A percentile compares a stretch with the other conserved stretches of the same genome.
Conservation (phyloP, 2,888 invertebrate species). For the Scaptomyza polygonia region DNA sequence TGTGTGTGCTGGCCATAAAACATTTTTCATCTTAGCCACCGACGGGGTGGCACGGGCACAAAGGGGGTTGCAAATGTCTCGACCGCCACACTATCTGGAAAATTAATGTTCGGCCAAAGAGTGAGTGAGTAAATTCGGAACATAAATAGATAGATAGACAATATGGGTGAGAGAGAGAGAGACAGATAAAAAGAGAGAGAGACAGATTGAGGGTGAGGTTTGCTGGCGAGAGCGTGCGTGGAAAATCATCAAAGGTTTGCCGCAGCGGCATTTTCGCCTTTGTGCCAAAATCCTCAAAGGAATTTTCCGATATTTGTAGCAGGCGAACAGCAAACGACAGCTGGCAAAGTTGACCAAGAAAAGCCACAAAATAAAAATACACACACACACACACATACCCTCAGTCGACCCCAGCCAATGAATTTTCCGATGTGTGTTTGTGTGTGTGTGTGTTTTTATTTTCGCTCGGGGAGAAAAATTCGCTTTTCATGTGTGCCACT, state of each 20-base stretch:
- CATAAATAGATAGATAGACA: not conserved
- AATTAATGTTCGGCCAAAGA: constrained; percentile 54
- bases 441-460: constrained; percentile 37
- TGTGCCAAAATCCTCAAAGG: constrained; percentile 83
- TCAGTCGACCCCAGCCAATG: constrained; percentile 58
- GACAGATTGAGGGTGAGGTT: constrained; percentile 14
- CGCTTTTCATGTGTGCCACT: constrained; percentile 73
- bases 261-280: constrained; percentile 76
- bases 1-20: constrained; percentile 60
- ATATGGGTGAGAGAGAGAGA: constrained; percentile 1
- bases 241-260: constrained; percentile 81
- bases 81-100: constrained; percentile 64
- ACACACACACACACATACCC: constrained; percentile 26
- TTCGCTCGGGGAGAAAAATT: constrained; percentile 71
- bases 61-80: constrained; percentile 71
- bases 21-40: constrained; percentile 58
- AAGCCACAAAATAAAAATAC: constrained; percentile 55
- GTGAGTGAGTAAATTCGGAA: constrained; percentile 11
- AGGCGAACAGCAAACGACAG: constrained; percentile 75
- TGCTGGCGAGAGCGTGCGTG: constrained; percentile 52
- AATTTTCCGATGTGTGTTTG: constrained; percentile 69
- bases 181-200: not conserved
- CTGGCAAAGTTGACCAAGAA: constrained; percentile 72
- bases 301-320: constrained; percentile 84
- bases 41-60: constrained; percentile 22